phyloP scores from a whole-genome alignment of 2,113 vertebrate genomes.

The Turdus rufiventris region DNA sequence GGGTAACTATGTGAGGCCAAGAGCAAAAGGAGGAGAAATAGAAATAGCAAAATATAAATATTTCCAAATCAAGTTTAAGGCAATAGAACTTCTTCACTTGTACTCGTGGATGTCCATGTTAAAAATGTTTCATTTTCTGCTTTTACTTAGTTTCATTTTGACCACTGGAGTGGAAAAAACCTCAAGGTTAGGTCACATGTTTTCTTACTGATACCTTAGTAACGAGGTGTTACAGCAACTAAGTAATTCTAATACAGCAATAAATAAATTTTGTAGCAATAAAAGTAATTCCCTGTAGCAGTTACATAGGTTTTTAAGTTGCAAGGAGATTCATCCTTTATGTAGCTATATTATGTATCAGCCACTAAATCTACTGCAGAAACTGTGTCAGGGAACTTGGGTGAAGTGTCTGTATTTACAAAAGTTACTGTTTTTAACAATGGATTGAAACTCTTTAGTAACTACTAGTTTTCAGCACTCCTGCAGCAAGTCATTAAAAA shows the following conservation, averaged over 20 bases:
- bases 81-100: background rate
- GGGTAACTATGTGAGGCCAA: background rate
- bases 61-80: background rate
- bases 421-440: background rate
- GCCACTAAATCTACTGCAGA: background rate
- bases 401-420: background rate
- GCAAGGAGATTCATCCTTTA: background rate
- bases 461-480: background rate
- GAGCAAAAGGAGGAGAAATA: fast-evolving
- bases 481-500: background rate
- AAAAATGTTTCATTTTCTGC: background rate
- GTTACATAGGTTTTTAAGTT: background rate
- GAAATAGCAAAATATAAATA: background rate
- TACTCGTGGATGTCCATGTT: background rate
- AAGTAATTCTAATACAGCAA: background rate
- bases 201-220: background rate
- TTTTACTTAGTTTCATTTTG: background rate
- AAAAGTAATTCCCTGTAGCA: background rate
- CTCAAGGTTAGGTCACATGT: fast-evolving
- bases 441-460: background rate
- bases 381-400: background rate
- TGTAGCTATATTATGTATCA: background rate
- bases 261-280: background rate
- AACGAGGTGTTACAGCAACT: background rate
- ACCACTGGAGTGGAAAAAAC: background rate